Evolutionary conservation across 2,113 vertebrate species (phyloP).

Genomic region (Caranx ignobilis): DNA sequence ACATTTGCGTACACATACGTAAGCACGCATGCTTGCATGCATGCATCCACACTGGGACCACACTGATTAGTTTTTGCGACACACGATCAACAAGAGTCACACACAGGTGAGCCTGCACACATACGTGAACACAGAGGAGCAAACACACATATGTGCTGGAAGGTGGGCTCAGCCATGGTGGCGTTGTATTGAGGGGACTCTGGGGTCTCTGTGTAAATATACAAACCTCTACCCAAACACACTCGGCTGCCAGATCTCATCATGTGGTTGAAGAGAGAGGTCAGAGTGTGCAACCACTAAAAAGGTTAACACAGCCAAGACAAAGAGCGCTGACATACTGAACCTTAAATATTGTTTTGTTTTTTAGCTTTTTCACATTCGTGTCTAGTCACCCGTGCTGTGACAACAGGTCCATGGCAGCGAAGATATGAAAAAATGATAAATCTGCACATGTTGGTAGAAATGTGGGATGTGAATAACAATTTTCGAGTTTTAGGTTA

Average conservation of each 20-base stretch:
- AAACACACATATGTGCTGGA: conserved; percentile 44
- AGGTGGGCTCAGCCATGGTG: conserved; percentile 64
- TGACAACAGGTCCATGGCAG: background rate
- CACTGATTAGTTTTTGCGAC: conserved; percentile 34
- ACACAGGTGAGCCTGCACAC: conserved; percentile 36
- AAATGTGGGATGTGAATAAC: background rate
- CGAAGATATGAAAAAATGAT: background rate
- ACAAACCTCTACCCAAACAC: conserved; percentile 77
- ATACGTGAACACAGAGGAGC: conserved; percentile 19
- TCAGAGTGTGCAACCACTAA: conserved; percentile 65
- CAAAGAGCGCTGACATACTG: conserved; percentile 45
- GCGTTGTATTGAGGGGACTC: conserved; percentile 68
- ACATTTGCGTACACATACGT: conserved; percentile 18
- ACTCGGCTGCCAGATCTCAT: conserved; percentile 75
- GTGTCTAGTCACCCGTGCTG: background rate
- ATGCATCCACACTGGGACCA: conserved; percentile 13
- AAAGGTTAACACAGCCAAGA: conserved; percentile 64
- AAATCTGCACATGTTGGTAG: background rate
- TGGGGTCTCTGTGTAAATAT: conserved; percentile 76
- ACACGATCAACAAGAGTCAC: conserved; percentile 42
- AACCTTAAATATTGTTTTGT: conserved; percentile 29
- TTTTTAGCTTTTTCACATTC: conserved; percentile 5
- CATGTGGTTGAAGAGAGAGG: conserved; percentile 68
- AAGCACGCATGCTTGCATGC: conserved; percentile 2
- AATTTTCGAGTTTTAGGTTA: background rate